Evolutionary conservation across 1,140 invertebrate genomes (phyloP), one percentile per base, ranked within the genome.

Genomic region (Thaumatotibia leucotreta): DNA sequence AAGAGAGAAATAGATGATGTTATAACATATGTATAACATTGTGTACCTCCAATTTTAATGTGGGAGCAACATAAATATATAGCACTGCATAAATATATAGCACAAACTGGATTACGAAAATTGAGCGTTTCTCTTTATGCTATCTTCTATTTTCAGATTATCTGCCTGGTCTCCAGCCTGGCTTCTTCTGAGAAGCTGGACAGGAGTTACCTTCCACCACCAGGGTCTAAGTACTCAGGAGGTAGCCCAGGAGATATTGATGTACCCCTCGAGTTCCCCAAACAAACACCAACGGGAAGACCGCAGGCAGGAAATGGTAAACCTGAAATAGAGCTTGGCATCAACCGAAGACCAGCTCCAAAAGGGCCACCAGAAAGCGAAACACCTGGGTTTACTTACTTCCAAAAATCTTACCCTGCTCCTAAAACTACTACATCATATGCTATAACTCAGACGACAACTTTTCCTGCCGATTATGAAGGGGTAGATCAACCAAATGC

Each of bases 201-300:
- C 64, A 69, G 79, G 24, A 68, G 73, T 0, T 87, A 87, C 64
- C 75, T 87, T 62, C 83, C 84, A 66, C 84, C 84, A 58, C 72
- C 76, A 20, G 73, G 76, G 52, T 75, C 83, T 4, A 69, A 75
- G 63, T 77, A 64, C 50, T 64, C 83, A 71, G 77, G 79, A 24
- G 77, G 80, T 9, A 65, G 61, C 11, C 65, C 66, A 32, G 74
- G 66, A 22, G 73, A 67, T 45, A 61, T 80, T 62, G 63, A 80
- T 49, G 65, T 76, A 11, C 82, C 83, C 6, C 63, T 80, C 17
- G 73, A 84, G 67, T 66, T 65, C 17, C 79, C 82, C 3, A 81
- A 77, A 58, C 58, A 76, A 49, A 72, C 66, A 22, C 31, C 66
- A 10, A 70, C 62, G 11, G 35, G 20, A 33, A 6, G 63, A 45